These are phyloP conservation scores for Ephialtes manifestator DNA, from an alignment of 2,888 invertebrate genomes.

Conservation along the genomic window DNA sequence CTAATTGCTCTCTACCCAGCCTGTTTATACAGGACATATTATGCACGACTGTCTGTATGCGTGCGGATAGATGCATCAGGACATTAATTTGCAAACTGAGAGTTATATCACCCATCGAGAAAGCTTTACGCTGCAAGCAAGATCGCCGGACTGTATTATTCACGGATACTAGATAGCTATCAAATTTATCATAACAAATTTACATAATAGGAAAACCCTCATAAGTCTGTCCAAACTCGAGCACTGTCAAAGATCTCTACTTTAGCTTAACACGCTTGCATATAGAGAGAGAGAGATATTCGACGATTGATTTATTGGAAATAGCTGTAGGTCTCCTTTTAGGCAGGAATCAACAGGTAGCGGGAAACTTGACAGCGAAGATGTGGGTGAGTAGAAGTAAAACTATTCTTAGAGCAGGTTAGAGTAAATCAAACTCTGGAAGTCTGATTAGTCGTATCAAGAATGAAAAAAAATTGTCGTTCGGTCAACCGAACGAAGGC, in stretches of 20 bases:
- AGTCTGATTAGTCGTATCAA: neutral
- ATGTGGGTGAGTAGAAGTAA: neutral
- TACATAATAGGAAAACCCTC: constrained; percentile 4
- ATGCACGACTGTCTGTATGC: neutral
- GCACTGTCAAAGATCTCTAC: neutral
- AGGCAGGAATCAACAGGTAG: constrained; percentile 10
- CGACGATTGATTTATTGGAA: constrained; percentile 36
- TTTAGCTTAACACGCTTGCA: neutral
- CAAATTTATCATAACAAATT: too few species aligned
- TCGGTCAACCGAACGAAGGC: too few species aligned
- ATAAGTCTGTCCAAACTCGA: neutral
- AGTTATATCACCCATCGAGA: constrained; percentile 2
- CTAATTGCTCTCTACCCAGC: constrained; percentile 12
- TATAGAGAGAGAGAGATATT: neutral
- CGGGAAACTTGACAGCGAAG: neutral
- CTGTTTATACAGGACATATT: neutral
- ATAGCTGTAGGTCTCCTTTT: neutral
- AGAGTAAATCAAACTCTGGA: neutral
- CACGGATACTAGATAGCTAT: too few species aligned
- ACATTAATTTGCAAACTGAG: constrained; percentile 28
- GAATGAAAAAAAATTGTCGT: neutral
- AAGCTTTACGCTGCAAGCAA: neutral
- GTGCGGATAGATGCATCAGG: neutral
- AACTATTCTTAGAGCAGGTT: neutral
- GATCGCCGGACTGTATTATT: neutral